Percentiles rank a stretch among this genome's conserved stretches.
Evolutionary conservation across 2,888 invertebrate genomes (phyloP).

Genomic region (Melanchra persicariae): DNA sequence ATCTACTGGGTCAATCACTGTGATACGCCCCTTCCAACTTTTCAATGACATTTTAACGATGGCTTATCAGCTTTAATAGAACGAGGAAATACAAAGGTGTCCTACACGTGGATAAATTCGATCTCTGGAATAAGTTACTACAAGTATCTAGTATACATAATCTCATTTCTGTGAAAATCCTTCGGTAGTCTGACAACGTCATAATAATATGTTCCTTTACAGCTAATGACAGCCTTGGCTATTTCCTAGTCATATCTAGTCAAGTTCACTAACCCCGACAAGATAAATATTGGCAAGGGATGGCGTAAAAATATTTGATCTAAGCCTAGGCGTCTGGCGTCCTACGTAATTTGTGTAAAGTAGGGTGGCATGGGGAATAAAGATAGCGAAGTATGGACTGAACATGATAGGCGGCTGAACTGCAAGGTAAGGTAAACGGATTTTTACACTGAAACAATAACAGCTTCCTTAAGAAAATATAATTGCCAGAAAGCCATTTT

Average conservation of each 20-base stretch:
- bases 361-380: neutral
- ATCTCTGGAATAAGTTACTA: neutral
- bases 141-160: neutral
- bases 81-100: neutral
- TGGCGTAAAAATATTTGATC: slow-evolving; percentile 16
- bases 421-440: neutral
- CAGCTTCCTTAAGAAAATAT: slow-evolving; percentile 16
- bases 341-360: slow-evolving; percentile 39
- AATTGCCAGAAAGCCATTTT: slow-evolving; percentile 21
- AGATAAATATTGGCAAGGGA: slow-evolving; percentile 23
- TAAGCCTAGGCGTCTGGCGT: slow-evolving; percentile 26
- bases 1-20: slow-evolving; percentile 26
- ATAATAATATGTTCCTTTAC: neutral
- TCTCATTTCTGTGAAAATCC: neutral
- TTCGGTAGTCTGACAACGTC: neutral
- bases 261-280: slow-evolving; percentile 27
- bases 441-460: slow-evolving; percentile 6
- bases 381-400: neutral
- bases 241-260: neutral
- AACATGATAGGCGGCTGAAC: neutral
- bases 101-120: neutral
- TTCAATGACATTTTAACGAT: slow-evolving; percentile 17
- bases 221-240: slow-evolving; percentile 10
- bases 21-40: slow-evolving; percentile 25
- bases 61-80: neutral